These are phyloP conservation scores for Ladona fulva DNA, from an alignment of 1,140 invertebrate species.

Conservation along the genomic window DNA sequence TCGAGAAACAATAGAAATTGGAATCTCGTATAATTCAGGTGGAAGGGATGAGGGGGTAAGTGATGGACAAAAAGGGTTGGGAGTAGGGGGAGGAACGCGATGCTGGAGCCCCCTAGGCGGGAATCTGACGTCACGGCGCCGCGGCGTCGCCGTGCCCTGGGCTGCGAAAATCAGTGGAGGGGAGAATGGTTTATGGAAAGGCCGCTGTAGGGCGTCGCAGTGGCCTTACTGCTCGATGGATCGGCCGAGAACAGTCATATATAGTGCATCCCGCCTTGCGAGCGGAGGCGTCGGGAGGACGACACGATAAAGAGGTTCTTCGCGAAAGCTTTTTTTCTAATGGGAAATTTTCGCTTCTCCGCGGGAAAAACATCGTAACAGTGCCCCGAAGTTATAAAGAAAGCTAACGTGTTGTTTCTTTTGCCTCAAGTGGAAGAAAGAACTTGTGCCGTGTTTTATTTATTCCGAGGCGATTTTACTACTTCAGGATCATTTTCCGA, in stretches of 20 bases:
- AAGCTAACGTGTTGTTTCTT: too few species aligned
- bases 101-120: slow-evolving; percentile 3
- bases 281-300: background rate
- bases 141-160: background rate
- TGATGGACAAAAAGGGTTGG: background rate
- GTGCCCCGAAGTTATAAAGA: too few species aligned
- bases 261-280: background rate
- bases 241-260: background rate
- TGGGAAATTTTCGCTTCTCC: too few species aligned
- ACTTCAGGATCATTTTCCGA: too few species aligned
- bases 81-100: background rate
- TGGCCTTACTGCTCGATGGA: background rate
- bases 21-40: too few species aligned
- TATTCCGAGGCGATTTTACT: too few species aligned
- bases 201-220: background rate
- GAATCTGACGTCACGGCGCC: background rate
- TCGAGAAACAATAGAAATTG: too few species aligned
- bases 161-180: background rate
- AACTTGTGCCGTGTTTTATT: too few species aligned
- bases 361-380: too few species aligned
- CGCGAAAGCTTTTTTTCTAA: too few species aligned
- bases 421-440: too few species aligned
- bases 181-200: background rate
- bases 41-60: too few species aligned
- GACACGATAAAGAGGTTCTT: background rate